Conservation (phyloP, 1,140 invertebrate species). For the Hyles vespertilio region DNA sequence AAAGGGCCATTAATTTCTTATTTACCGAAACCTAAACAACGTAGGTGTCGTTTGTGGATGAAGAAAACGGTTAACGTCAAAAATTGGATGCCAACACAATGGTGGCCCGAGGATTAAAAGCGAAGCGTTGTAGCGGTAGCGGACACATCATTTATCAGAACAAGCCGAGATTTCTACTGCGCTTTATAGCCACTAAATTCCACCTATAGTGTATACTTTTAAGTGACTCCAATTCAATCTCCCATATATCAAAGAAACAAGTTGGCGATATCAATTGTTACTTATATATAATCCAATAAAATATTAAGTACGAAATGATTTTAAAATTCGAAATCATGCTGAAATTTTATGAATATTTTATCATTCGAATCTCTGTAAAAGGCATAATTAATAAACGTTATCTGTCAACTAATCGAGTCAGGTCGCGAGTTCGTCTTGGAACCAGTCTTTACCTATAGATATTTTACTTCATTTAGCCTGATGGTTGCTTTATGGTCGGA, state of each 20-base stretch:
- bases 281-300: too few species aligned
- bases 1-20: conserved; percentile 62
- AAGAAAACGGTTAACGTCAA: conserved; percentile 60
- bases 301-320: too few species aligned
- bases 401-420: neutral
- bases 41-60: conserved; percentile 50
- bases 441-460: conserved; percentile 15
- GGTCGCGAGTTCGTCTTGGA: conserved; percentile 19
- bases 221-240: too few species aligned
- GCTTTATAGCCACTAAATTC: conserved; percentile 31
- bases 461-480: conserved; percentile 28
- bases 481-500: conserved; percentile 49
- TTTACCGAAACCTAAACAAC: conserved; percentile 44
- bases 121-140: conserved; percentile 66
- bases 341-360: too few species aligned
- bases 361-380: too few species aligned
- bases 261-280: too few species aligned
- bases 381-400: neutral
- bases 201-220: conserved; percentile 7
- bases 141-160: conserved; percentile 68
- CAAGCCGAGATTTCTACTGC: conserved; percentile 34
- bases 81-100: conserved; percentile 60
- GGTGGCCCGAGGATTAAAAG: conserved; percentile 64
- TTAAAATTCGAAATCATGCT: too few species aligned
- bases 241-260: too few species aligned